Conservation (phyloP, 2,113 vertebrate genomes). For the Stigmatopora nigra region DNA sequence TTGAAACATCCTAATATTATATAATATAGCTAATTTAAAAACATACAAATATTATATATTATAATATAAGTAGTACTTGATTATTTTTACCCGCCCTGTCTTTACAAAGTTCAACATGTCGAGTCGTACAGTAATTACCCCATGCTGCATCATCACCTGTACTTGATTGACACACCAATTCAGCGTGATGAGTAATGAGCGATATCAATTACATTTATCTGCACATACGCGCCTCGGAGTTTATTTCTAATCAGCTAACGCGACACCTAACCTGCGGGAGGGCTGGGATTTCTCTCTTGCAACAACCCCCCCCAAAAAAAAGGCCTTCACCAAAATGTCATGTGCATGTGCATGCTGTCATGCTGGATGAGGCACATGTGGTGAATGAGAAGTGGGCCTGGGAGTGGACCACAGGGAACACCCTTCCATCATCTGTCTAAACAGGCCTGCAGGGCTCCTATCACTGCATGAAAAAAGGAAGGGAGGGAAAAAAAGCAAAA, state of each 20-base stretch:
- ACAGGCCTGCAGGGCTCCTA: constrained; percentile 53
- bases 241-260: constrained; percentile 35
- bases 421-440: constrained; percentile 67
- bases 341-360: constrained; percentile 50
- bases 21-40: no score
- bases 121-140: not conserved
- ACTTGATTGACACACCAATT: constrained; percentile 14
- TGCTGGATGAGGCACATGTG: constrained; percentile 36
- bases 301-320: constrained; percentile 13
- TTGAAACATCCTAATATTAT: no score
- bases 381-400: constrained; percentile 58
- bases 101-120: not conserved
- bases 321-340: constrained; percentile 54
- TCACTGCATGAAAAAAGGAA: constrained; percentile 20
- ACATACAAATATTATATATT: no score
- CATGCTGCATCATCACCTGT: constrained; percentile 3
- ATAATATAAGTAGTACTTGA: no score
- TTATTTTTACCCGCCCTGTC: not conserved
- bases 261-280: constrained; percentile 24
- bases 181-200: constrained; percentile 12
- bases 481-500: not conserved
- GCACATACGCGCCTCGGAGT: constrained; percentile 7
- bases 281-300: constrained; percentile 40
- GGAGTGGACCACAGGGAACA: constrained; percentile 58
- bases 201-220: constrained; percentile 32